A percentile compares a stretch with the other conserved stretches of the same genome.
Evolutionary conservation across 2,113 vertebrate species (phyloP).

Genomic region (Eublepharis macularius): DNA sequence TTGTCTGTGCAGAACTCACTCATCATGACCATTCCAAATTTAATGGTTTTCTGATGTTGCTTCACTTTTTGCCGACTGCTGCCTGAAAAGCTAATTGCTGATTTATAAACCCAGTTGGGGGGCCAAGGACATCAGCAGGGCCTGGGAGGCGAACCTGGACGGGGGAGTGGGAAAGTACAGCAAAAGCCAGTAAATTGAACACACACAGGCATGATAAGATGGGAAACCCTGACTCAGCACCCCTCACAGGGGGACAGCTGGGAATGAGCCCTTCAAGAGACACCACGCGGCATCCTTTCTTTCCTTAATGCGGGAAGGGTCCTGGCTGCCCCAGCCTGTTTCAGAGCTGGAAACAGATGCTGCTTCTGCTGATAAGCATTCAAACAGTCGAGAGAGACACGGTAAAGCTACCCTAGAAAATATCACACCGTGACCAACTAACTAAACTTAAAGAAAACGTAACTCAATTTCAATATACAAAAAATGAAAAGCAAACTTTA

Average conservation of each 20-base stretch:
- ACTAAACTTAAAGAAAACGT: too few species aligned
- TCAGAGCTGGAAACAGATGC: not conserved
- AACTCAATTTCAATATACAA: too few species aligned
- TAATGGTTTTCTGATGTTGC: rapidly evolving
- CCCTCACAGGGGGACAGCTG: not conserved
- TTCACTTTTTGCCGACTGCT: not conserved
- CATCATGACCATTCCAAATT: not conserved
- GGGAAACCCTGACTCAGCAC: not conserved
- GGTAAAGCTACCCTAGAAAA: too few species aligned
- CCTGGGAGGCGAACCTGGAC: not conserved
- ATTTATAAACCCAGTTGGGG: not conserved
- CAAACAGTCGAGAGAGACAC: too few species aligned
- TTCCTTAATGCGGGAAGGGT: not conserved
- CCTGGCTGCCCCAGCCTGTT: too few species aligned
- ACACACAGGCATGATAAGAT: not conserved
- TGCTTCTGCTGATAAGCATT: too few species aligned
- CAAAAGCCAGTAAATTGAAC: not conserved
- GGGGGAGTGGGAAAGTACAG: not conserved
- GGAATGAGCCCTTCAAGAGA: not conserved
- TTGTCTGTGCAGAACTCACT: too few species aligned
- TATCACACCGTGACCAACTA: too few species aligned
- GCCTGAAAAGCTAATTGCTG: not conserved
- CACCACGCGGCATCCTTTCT: not conserved
- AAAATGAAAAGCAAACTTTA: too few species aligned
- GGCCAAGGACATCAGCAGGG: not conserved